These are phyloP conservation scores for Dyspetes luteomarginatus DNA, from an alignment of 2,888 invertebrate genomes.

Conservation along the genomic window DNA sequence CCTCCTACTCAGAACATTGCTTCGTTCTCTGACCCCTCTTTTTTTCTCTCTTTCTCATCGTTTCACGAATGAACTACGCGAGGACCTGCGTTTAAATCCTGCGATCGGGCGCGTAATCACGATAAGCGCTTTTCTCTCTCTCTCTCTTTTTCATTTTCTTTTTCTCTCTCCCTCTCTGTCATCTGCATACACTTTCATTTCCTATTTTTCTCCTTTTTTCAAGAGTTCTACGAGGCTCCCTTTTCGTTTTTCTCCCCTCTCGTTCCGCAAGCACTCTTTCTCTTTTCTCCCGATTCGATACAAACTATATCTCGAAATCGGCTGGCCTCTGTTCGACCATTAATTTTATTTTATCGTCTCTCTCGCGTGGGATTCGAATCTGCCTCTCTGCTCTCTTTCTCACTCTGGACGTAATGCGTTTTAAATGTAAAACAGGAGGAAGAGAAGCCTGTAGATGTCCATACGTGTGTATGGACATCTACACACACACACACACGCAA, in stretches of 20 bases:
- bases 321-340: constrained; percentile 77
- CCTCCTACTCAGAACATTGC: no score
- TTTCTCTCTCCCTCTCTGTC: constrained; percentile 25
- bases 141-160: constrained; percentile 32
- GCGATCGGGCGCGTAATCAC: constrained; percentile 63
- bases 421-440: constrained; percentile 82
- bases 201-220: constrained; percentile 57
- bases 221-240: constrained; percentile 50
- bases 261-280: constrained; percentile 46
- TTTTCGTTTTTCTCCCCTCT: constrained; percentile 57
- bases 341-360: constrained; percentile 83
- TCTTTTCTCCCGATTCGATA: constrained; percentile 72
- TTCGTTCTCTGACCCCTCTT: background rate
- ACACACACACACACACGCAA: no score
- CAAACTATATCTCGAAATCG: constrained; percentile 79
- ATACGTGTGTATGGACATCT: constrained; percentile 35
- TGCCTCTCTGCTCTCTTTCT: constrained; percentile 67
- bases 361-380: constrained; percentile 78
- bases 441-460: constrained; percentile 79
- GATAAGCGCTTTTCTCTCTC: constrained; percentile 64
- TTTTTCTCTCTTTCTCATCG: background rate
- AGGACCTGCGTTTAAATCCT: constrained; percentile 27
- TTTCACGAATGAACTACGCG: constrained; percentile 28
- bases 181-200: constrained; percentile 60
- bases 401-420: constrained; percentile 79